Evolutionary conservation across 2,888 invertebrate species (phyloP), one percentile per base, ranked within the genome.

Genomic region (Agonopterix arenella): DNA sequence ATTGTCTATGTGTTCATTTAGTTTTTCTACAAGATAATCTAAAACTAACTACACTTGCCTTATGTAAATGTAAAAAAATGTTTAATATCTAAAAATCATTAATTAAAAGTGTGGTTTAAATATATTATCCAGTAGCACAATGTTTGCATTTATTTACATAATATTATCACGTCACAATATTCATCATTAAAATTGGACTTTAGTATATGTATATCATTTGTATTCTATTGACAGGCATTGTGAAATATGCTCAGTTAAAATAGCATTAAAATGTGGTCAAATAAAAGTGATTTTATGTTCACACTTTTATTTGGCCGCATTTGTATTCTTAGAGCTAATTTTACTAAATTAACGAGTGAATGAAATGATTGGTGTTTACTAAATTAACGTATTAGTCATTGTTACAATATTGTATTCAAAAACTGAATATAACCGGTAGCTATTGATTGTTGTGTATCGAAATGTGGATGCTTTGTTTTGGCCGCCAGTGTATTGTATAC

Each of bases 1-100:
- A 64, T 67, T 64, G 56, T 64, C 61, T 64, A 68, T 76, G 77
- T 82, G 84, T 84, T 84, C 80, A 77, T 76, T 72, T 74, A 70
- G 64, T 73, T 66, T 28, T 66, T 65, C 67, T 66, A 63, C 57
- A 66, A n/a, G n/a, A 8, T 43, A 11, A 11, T 11, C n/a, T 11
- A 43, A 43, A 43, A 11, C 11, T 43, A 57, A 57, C 51, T 61
- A 69, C 66, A 79, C 76, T 81, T 78, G 81, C 78, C 82, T 79
- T 80, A 69, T 60, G 59, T 66, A 58, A 59, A 65, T 59, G 53
- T 57, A 61, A 53, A 53, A n/a, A 55, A 54, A 52, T 47, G 16
- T 51, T 16, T 49, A 47, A 51, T 50, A 28, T 28, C 28, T 28
- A 5, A 28, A 28, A 28, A 28, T 47, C 45, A 46, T 18, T 45